Evolutionary conservation across 37 sponge, comb jelly and placozoan genomes (phyloP), one percentile per base, ranked within the genome.

Genomic region (Spongilla lacustris): DNA sequence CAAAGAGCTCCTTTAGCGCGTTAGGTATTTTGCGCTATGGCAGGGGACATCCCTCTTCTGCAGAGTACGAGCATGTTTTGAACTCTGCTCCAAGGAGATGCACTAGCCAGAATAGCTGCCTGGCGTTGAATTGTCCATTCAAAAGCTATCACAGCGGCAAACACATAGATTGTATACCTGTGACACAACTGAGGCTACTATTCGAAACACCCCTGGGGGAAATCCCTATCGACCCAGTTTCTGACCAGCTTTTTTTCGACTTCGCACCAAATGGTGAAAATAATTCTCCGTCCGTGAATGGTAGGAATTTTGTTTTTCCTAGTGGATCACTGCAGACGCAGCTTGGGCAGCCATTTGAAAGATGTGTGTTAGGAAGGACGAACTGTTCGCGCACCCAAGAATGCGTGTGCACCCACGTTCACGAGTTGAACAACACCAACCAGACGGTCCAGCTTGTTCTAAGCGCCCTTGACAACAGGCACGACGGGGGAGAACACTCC

Each of bases 71-170:
- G 22, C 28, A 28, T n/a, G 46, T 36, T 73, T 37, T 50, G 6
- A 48, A 21, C 21, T n/a, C 67, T 30, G 0, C 29, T 22, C 28
- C 76, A 49, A 74, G 38, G 37, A 13, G 76, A 17, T 90, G 94
- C 37, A 33, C 24, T 19, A 0, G 41, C 0, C 36, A 4, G 29
- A 82, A 70, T 26, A 2, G 5, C 1, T 94, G 95, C 74, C 31
- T 30, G 25, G 95, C 86, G 19, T 84, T 85, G 12, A 94, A 94
- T 41, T 94, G 95, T 74, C 95, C 95, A 2, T 91, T 94, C 66
- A 41, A 85, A 81, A 12, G 78, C 0, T 91, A 81, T 30, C 81
- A 75, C 31, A 2, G 58, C 41, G 48, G 2, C 3, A 83, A 86
- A 22, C 35, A 84, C 22, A 87, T 84, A 5, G 23, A 75, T 0